phyloP scores from a whole-genome alignment of 2,113 vertebrate genomes.

The Chaetorhynchus papuensis region DNA sequence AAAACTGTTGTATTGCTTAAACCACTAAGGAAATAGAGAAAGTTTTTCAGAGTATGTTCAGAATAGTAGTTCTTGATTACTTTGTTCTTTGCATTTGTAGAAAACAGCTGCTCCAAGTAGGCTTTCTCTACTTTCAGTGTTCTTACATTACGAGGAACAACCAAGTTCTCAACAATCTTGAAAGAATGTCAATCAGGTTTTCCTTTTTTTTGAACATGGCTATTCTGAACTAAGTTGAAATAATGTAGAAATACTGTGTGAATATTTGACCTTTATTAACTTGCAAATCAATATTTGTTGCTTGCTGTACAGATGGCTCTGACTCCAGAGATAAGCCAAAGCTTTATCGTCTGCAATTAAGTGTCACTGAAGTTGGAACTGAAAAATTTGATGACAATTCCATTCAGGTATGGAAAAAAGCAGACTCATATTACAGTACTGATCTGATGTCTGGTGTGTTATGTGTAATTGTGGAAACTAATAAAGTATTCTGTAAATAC shows the following conservation, averaged over 20 bases:
- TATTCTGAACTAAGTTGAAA: background rate
- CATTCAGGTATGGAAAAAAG: conserved; percentile 83
- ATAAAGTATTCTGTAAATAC: background rate
- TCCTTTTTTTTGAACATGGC: background rate
- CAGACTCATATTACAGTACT: background rate
- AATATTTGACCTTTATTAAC: background rate
- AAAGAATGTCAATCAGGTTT: background rate
- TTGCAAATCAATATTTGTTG: background rate
- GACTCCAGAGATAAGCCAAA: conserved; percentile 98
- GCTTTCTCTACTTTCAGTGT: background rate
- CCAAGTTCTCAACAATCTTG: background rate
- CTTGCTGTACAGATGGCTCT: conserved; percentile 83
- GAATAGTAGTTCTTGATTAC: background rate
- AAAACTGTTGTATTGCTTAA: background rate
- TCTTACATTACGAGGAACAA: background rate
- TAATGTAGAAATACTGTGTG: background rate
- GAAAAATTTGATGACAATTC: conserved; percentile 90
- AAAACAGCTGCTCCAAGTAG: background rate
- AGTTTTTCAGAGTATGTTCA: background rate
- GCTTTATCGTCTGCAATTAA: conserved; percentile 94
- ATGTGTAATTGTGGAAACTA: background rate
- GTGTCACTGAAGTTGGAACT: conserved; percentile 95
- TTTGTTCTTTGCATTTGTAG: background rate
- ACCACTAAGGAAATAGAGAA: background rate
- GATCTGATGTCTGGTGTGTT: background rate